A percentile compares a stretch with the other conserved stretches of the same genome.
These are phyloP conservation scores for Brachypalpus laphriformis DNA, from an alignment of 2,888 invertebrate species.

Conservation along the genomic window DNA sequence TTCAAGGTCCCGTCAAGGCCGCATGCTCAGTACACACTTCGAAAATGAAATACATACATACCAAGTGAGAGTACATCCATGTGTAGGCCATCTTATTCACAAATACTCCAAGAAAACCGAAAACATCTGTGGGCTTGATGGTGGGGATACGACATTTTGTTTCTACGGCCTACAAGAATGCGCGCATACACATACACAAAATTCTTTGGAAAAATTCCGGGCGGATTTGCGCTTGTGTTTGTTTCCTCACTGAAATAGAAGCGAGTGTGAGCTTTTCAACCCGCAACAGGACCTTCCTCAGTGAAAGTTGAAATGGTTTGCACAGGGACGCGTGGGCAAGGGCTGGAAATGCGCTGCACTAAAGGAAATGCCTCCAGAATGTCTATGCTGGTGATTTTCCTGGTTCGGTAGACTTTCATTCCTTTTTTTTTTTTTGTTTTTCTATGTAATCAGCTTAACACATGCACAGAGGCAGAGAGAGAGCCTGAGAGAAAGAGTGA, in stretches of 20 bases:
- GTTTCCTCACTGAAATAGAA: background rate
- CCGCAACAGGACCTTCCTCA: conserved; percentile 34
- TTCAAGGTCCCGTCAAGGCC: conserved; percentile 81
- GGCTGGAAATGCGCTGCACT: conserved; percentile 1
- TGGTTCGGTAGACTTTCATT: conserved; percentile 39
- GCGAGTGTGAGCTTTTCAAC: conserved; percentile 38
- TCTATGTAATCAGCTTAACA: conserved; percentile 19
- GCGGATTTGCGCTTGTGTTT: background rate
- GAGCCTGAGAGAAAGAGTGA: background rate
- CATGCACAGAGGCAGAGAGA: background rate
- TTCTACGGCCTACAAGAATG: conserved; percentile 17
- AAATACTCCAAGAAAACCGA: background rate
- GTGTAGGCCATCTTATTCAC: background rate
- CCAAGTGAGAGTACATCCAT: background rate
- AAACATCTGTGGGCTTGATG: conserved; percentile 58
- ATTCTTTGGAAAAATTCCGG: background rate
- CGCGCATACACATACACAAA: background rate
- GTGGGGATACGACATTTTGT: background rate
- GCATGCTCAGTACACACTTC: conserved; percentile 79
- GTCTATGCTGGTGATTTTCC: conserved; percentile 49
- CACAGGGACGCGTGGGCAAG: background rate
- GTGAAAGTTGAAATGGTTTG: conserved; percentile 25
- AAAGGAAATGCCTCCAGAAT: conserved; percentile 56
- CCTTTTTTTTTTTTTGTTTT: conserved; percentile 10
- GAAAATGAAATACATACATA: conserved; percentile 6